phyloP scores from a whole-genome alignment of 2,888 invertebrate species.

The Galeopsomyia nigrocyanea region DNA sequence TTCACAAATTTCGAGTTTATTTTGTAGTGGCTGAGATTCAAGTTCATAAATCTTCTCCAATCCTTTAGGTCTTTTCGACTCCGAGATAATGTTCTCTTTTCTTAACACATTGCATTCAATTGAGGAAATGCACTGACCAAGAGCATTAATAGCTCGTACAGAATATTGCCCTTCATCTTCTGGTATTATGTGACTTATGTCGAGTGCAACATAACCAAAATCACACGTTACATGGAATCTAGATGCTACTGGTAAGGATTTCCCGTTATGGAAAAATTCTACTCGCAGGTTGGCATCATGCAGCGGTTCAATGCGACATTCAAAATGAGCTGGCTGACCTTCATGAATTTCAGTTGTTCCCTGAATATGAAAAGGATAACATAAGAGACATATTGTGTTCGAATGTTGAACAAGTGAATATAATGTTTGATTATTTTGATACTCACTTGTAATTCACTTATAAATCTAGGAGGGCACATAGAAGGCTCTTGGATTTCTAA shows the following conservation, averaged over 20 bases:
- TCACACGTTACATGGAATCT: constrained; percentile 96
- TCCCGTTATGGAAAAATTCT: constrained; percentile 93
- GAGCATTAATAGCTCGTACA: constrained; percentile 90
- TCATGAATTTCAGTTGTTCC: constrained; percentile 91
- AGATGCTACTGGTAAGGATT: constrained; percentile 89
- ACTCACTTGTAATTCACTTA: constrained; percentile 80
- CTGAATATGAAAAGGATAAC: constrained; percentile 63
- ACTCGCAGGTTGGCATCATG: constrained; percentile 91
- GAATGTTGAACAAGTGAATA: neutral
- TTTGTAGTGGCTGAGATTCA: constrained; percentile 85
- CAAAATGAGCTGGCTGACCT: constrained; percentile 95
- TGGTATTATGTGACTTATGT: constrained; percentile 93
- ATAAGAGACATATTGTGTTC: neutral
- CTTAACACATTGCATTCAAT: constrained; percentile 87
- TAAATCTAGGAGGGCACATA: constrained; percentile 85
- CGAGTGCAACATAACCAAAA: constrained; percentile 96
- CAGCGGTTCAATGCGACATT: constrained; percentile 92
- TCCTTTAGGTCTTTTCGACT: constrained; percentile 93
- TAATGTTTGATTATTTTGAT: neutral
- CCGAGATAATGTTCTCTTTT: constrained; percentile 87
- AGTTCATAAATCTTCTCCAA: constrained; percentile 91
- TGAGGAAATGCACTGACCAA: constrained; percentile 89
- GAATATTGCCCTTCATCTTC: constrained; percentile 97
- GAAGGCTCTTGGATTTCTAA: constrained; percentile 87
- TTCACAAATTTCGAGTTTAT: constrained; percentile 84